Evolutionary conservation across 2,113 vertebrate species (phyloP).

Genomic region (Poeciliopsis prolifica): DNA sequence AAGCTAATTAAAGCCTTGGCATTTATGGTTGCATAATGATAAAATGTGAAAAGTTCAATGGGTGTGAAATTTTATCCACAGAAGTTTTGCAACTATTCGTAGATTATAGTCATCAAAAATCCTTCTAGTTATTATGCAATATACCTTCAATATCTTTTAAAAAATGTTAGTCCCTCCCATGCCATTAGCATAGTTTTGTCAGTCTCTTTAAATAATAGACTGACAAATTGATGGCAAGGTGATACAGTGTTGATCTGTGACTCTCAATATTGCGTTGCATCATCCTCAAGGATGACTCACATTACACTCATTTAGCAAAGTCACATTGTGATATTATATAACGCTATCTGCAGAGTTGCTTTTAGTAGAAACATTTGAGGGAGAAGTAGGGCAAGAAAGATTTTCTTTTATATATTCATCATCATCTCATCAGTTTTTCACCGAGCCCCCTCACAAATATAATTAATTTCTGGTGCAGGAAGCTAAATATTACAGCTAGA

Average conservation of each 20-base stretch:
- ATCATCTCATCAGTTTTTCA: neutral
- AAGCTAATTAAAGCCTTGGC: neutral
- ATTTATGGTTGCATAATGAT: neutral
- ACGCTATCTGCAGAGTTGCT: conserved; percentile 46
- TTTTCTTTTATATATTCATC: neutral
- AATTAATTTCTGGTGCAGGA: conserved; percentile 13
- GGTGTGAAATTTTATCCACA: neutral
- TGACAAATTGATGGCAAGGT: neutral
- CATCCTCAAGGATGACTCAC: conserved; percentile 61
- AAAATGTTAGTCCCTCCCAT: neutral
- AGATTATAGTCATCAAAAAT: neutral
- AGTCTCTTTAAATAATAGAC: neutral
- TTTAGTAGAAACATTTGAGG: conserved; percentile 15
- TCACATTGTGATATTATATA: conserved; percentile 60
- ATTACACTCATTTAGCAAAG: conserved; percentile 50
- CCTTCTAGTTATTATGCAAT: neutral
- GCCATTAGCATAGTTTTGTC: neutral
- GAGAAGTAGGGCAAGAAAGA: conserved; percentile 8
- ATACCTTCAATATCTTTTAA: neutral
- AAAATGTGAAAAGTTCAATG: neutral
- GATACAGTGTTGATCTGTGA: conserved; percentile 27
- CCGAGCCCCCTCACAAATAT: neutral
- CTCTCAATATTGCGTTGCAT: conserved; percentile 46
- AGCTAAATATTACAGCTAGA: conserved; percentile 23
- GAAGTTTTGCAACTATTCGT: neutral